Evolutionary conservation across 1,140 invertebrate genomes (phyloP).

Genomic region (Lucilia cuprina): DNA sequence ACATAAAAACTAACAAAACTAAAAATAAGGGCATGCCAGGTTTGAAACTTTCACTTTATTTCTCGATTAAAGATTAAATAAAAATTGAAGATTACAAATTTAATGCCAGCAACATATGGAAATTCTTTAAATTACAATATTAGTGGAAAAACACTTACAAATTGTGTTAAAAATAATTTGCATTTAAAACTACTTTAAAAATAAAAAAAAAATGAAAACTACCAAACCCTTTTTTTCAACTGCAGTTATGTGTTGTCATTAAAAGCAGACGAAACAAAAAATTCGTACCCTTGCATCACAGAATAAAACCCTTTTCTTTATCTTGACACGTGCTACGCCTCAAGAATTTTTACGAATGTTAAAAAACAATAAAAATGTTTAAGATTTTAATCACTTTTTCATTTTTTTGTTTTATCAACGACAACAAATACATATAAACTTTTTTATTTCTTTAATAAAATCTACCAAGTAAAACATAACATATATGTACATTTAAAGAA

Average conservation of each 20-base stretch:
- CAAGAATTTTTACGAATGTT: slow-evolving; percentile 19
- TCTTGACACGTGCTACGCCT: slow-evolving; percentile 27
- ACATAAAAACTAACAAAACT: too few relatives aligned
- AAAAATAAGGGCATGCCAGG: too few relatives aligned
- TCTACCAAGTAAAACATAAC: neutral
- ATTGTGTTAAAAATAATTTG: slow-evolving; percentile 7
- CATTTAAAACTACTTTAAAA: neutral
- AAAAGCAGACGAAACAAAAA: neutral
- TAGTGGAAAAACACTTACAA: neutral
- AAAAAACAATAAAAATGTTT: slow-evolving; percentile 32
- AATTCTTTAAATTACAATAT: neutral
- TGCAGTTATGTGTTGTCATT: neutral
- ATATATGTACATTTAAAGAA: neutral
- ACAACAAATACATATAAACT: neutral
- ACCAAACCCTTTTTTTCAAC: neutral
- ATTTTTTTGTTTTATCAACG: neutral
- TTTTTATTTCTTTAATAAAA: neutral
- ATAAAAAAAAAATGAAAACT: neutral
- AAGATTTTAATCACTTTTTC: slow-evolving; percentile 26
- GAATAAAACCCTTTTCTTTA: neutral
- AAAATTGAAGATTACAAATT: too few relatives aligned
- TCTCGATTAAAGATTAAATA: too few relatives aligned
- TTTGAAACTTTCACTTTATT: too few relatives aligned
- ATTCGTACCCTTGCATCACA: too few relatives aligned
- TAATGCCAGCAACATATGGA: neutral